phyloP scores from a whole-genome alignment of 1,140 invertebrate species.

The Mizuhopecten yessoensis region DNA sequence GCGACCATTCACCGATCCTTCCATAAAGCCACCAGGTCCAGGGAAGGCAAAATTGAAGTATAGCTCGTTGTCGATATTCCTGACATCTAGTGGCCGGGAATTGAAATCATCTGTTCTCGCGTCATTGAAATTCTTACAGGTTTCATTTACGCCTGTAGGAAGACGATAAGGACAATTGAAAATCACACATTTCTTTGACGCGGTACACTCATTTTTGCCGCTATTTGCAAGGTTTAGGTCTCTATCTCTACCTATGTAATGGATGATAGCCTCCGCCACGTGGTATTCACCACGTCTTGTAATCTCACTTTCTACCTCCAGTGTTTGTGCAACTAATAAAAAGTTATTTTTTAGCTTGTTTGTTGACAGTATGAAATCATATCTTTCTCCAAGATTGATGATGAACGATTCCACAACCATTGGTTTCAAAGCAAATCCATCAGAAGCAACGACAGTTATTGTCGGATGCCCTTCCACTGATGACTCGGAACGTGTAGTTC shows the following conservation, averaged over 20 bases:
- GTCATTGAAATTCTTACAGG: constrained; percentile 60
- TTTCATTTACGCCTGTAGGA: constrained; percentile 41
- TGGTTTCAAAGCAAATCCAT: constrained; percentile 91
- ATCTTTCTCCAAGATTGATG: constrained; percentile 89
- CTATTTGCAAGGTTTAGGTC: constrained; percentile 48
- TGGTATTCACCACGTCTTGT: constrained; percentile 39
- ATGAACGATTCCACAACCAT: constrained; percentile 84
- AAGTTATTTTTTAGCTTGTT: constrained; percentile 83
- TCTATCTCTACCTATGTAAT: constrained; percentile 84
- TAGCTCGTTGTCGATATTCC: constrained; percentile 48
- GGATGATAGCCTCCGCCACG: constrained; percentile 88
- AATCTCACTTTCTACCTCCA: constrained; percentile 58
- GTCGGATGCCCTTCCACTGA: constrained; percentile 89
- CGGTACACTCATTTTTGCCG: constrained; percentile 41
- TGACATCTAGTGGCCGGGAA: not conserved
- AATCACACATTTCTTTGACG: constrained; percentile 46
- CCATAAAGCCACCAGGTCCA: constrained; percentile 54
- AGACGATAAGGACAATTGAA: constrained; percentile 65
- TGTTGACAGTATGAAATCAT: constrained; percentile 90
- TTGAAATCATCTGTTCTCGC: constrained; percentile 49
- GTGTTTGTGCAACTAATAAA: constrained; percentile 87
- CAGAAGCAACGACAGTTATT: constrained; percentile 90
- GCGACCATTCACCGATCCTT: constrained; percentile 71
- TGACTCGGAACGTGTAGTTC: constrained; percentile 46
- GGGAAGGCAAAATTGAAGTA: constrained; percentile 76